Conservation (phyloP, 2,888 invertebrate genomes). For the Ormyrus thymus region DNA sequence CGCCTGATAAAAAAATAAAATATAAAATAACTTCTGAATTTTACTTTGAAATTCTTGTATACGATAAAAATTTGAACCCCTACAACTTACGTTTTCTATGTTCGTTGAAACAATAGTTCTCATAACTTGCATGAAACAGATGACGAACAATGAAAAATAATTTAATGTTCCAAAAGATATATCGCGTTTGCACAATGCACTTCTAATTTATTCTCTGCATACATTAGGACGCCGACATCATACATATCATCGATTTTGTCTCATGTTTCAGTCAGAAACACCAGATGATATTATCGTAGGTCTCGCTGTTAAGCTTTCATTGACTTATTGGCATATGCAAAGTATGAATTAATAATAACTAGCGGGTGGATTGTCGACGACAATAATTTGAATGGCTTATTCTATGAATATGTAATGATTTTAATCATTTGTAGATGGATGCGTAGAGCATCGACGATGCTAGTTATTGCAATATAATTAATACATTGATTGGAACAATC, state of each 20-base stretch:
- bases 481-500: neutral
- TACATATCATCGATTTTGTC: conserved; percentile 34
- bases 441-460: neutral
- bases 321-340: conserved; percentile 34
- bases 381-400: neutral
- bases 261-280: neutral
- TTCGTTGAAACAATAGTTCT: too few species aligned
- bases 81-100: too few species aligned
- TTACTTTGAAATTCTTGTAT: too few species aligned
- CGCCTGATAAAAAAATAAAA: too few species aligned
- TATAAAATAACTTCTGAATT: too few species aligned
- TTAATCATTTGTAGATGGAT: neutral
- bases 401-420: conserved; percentile 8
- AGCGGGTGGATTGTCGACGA: conserved; percentile 9
- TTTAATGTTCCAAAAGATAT: too few species aligned
- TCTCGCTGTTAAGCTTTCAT: neutral
- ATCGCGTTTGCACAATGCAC: neutral
- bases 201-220: conserved; percentile 34
- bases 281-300: conserved; percentile 13
- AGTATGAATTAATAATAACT: conserved; percentile 18
- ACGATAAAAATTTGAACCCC: too few species aligned
- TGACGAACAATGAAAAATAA: too few species aligned
- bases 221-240: conserved; percentile 31
- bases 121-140: too few species aligned
- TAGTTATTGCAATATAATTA: neutral